A percentile compares a stretch with the other conserved stretches of the same genome.
Evolutionary conservation across 2,797 vertebrate genomes (phyloP).

Genomic region (Ceryle rudis): DNA sequence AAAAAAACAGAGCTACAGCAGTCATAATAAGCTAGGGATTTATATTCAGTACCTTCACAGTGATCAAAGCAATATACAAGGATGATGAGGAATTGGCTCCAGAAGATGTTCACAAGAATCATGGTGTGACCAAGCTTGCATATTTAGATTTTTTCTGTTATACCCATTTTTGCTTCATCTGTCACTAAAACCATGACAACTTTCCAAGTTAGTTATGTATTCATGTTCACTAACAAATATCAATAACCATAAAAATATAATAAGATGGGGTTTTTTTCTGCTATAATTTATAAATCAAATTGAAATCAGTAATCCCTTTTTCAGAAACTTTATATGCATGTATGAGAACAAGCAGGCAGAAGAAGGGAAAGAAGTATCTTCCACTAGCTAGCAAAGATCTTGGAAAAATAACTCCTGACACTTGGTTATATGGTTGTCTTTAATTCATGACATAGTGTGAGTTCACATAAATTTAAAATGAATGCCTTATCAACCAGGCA

Average conservation of each 20-base stretch:
- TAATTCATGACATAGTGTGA: background rate
- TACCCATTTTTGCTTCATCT: background rate
- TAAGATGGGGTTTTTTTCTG: rapidly evolving
- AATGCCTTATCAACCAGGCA: background rate
- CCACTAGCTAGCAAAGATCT: background rate
- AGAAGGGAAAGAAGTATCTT: background rate
- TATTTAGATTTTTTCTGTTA: background rate
- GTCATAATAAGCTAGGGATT: background rate
- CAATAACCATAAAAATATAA: background rate
- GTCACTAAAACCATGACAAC: background rate
- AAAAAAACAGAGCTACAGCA: background rate
- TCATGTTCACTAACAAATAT: background rate
- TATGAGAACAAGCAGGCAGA: background rate
- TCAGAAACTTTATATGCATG: background rate
- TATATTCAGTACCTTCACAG: background rate
- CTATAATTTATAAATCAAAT: background rate
- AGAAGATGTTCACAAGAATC: background rate
- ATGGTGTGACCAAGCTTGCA: background rate
- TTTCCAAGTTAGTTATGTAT: background rate
- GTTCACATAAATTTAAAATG: background rate
- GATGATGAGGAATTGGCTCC: background rate
- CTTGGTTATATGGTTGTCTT: background rate
- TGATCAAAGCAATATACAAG: background rate
- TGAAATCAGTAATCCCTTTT: background rate
- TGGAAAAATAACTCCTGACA: background rate